These are phyloP conservation scores for Luscinia megarhynchos DNA, from an alignment of 2,797 vertebrate genomes.

Conservation along the genomic window DNA sequence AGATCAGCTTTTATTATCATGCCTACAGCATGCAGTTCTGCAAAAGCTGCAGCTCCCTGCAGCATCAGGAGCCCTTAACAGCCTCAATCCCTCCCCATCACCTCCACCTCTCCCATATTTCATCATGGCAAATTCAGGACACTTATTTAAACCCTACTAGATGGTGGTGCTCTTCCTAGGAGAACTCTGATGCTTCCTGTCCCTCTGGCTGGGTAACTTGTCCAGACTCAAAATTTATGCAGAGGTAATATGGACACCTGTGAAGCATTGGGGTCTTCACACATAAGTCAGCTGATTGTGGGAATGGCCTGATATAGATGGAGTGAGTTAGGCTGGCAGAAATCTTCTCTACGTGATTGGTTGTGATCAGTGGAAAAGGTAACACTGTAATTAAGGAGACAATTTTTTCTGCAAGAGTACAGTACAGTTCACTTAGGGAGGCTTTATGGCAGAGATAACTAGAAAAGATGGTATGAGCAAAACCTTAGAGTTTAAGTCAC, in stretches of 20 bases:
- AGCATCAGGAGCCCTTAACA: not conserved
- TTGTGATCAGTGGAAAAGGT: not conserved
- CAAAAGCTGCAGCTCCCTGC: not conserved
- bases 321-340: not conserved
- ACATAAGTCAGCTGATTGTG: not conserved
- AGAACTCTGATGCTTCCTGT: not conserved
- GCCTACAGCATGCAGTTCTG: not conserved
- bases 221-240: not conserved
- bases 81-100: not conserved
- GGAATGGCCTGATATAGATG: not conserved
- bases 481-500: not conserved
- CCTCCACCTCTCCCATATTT: not conserved
- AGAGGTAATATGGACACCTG: not conserved
- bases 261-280: not conserved
- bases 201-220: not conserved
- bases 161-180: not conserved
- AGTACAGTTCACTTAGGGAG: not conserved
- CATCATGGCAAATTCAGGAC: not conserved
- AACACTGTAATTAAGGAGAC: not conserved
- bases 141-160: not conserved
- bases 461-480: not conserved
- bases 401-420: not conserved
- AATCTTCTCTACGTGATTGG: not conserved
- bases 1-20: not conserved
- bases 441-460: not conserved